These are phyloP conservation scores for Acyrthosiphon pisum DNA, from an alignment of 1,140 invertebrate genomes.

Conservation along the genomic window DNA sequence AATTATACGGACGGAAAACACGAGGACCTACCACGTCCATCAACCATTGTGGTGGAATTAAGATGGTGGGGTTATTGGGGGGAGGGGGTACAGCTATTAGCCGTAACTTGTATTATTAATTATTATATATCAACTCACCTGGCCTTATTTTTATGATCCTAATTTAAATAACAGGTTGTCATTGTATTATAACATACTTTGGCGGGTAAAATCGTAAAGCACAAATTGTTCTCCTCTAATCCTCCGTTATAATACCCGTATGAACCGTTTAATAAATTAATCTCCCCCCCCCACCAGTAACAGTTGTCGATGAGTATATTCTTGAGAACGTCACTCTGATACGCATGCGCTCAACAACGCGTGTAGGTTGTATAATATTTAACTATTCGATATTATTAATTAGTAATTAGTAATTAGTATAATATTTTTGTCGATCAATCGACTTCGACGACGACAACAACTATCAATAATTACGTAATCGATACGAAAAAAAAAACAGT, in stretches of 20 bases:
- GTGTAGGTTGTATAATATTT: too few relatives aligned
- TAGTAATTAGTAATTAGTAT: too few relatives aligned
- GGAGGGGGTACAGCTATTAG: not conserved
- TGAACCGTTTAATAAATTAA: too few relatives aligned
- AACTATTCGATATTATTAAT: too few relatives aligned
- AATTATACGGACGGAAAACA: too few relatives aligned
- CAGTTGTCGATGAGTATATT: not conserved
- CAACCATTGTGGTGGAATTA: not conserved
- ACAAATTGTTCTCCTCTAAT: not conserved
- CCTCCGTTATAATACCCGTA: too few relatives aligned
- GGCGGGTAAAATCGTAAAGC: not conserved
- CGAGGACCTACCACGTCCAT: too few relatives aligned
- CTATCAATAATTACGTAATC: not conserved
- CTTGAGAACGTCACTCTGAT: not conserved
- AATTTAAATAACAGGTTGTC: not conserved
- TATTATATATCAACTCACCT: not conserved
- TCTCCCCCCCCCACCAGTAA: too few relatives aligned
- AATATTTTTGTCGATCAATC: not conserved
- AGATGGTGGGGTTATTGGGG: too few relatives aligned
- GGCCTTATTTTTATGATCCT: not conserved
- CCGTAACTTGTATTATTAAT: too few relatives aligned
- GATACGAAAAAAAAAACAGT: not conserved
- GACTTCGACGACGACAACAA: not conserved
- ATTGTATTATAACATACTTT: not conserved
- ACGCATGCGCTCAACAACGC: not conserved